phyloP scores from a whole-genome alignment of 1,140 invertebrate species.

The Heliconius himera region DNA sequence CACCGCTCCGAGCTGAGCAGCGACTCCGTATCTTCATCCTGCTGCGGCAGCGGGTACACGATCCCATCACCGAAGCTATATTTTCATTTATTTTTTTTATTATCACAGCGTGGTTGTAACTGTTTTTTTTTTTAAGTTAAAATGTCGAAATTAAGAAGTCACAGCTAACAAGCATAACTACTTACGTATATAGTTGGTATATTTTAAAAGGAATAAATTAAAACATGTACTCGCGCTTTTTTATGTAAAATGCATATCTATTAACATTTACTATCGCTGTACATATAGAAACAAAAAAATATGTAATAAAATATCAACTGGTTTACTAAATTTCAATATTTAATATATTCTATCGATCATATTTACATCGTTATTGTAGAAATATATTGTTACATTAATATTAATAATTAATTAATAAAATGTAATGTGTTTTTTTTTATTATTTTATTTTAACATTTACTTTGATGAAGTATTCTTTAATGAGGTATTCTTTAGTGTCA shows the following conservation, averaged over 20 bases:
- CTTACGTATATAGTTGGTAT: background rate
- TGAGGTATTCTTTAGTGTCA: background rate
- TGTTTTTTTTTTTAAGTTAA: background rate
- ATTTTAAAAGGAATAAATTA: background rate
- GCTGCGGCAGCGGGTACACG: constrained; percentile 89
- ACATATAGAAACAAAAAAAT: background rate
- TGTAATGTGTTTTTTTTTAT: too few species aligned
- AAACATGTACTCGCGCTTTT: background rate
- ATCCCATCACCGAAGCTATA: constrained; percentile 92
- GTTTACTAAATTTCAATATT: background rate
- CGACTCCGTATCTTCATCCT: constrained; percentile 91
- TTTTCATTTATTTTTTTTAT: background rate
- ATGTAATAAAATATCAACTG: background rate
- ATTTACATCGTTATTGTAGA: too few species aligned
- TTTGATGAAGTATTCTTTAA: too few species aligned
- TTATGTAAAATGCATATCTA: background rate
- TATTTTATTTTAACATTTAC: too few species aligned
- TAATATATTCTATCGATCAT: background rate
- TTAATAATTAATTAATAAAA: too few species aligned
- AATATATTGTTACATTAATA: too few species aligned
- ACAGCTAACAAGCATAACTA: background rate
- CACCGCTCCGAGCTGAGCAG: constrained; percentile 84
- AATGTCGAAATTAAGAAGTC: background rate
- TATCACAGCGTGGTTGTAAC: background rate
- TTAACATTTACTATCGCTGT: background rate